Conservation (phyloP, 2,888 invertebrate species). For the Amphipyra tragopoginis region DNA sequence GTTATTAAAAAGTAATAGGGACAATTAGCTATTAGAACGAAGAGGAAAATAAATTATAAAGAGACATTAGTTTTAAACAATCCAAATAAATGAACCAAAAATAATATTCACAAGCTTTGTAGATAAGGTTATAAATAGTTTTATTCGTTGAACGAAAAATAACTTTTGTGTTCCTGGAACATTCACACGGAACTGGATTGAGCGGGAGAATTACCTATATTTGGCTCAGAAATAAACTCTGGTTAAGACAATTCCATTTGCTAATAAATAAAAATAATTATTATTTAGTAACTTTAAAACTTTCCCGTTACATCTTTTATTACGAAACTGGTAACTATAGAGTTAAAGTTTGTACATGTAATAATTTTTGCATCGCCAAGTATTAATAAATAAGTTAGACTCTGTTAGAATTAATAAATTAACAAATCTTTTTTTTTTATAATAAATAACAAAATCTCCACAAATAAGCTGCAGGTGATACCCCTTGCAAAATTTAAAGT, state of each 20-base stretch:
- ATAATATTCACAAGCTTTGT: slow-evolving; percentile 36
- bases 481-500: not conserved
- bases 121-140: not conserved
- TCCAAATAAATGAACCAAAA: slow-evolving; percentile 28
- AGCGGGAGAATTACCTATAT: not conserved
- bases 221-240: not conserved
- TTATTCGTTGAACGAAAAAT: slow-evolving; percentile 24
- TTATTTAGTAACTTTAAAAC: not conserved
- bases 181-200: slow-evolving; percentile 1
- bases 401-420: slow-evolving; percentile 2
- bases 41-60: not conserved
- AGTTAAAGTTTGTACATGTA: not conserved
- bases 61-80: slow-evolving; percentile 1
- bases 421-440: slow-evolving; percentile 6
- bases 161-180: slow-evolving; percentile 20
- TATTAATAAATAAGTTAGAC: not conserved
- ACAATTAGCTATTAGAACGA: slow-evolving; percentile 1
- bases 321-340: too few species aligned
- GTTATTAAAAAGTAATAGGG: slow-evolving; percentile 11
- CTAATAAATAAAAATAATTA: slow-evolving; percentile 1
- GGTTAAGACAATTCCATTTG: slow-evolving; percentile 6
- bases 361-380: not conserved
- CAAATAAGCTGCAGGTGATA: not conserved
- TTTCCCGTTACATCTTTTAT: not conserved
- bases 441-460: slow-evolving; percentile 9